These are phyloP conservation scores for Coelogynopora nodosa DNA, from an alignment of 2,888 invertebrate genomes.

Conservation along the genomic window DNA sequence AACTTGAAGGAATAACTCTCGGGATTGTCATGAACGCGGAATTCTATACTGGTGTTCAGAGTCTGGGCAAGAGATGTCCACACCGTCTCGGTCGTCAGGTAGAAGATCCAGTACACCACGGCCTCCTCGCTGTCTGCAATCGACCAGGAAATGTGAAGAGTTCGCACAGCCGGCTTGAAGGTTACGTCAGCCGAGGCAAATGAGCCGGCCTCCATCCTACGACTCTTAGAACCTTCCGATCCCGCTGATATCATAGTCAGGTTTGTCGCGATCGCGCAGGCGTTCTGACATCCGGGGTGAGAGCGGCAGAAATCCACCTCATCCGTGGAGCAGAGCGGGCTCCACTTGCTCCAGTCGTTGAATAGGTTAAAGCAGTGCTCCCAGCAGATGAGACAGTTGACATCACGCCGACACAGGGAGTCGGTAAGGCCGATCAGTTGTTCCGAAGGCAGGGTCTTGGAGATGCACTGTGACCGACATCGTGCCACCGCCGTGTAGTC, in stretches of 20 bases:
- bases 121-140: neutral
- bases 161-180: neutral
- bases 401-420: neutral
- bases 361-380: neutral
- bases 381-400: neutral
- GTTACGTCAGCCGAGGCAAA: neutral
- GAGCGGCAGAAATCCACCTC: neutral
- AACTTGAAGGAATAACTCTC: neutral
- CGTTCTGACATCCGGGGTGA: neutral
- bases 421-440: neutral
- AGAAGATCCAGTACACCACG: neutral
- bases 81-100: neutral
- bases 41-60: neutral
- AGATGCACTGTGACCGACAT: neutral
- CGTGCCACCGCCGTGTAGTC: neutral
- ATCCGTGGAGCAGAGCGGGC: neutral
- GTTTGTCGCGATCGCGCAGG: neutral
- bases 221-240: neutral
- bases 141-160: neutral
- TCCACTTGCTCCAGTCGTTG: neutral
- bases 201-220: neutral
- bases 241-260: neutral
- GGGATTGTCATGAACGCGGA: neutral
- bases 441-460: neutral
- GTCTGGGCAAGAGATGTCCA: neutral